A percentile compares a stretch with the other conserved stretches of the same genome.
Evolutionary conservation across 2,888 invertebrate genomes (phyloP).

Genomic region (Latheticus oryzae): DNA sequence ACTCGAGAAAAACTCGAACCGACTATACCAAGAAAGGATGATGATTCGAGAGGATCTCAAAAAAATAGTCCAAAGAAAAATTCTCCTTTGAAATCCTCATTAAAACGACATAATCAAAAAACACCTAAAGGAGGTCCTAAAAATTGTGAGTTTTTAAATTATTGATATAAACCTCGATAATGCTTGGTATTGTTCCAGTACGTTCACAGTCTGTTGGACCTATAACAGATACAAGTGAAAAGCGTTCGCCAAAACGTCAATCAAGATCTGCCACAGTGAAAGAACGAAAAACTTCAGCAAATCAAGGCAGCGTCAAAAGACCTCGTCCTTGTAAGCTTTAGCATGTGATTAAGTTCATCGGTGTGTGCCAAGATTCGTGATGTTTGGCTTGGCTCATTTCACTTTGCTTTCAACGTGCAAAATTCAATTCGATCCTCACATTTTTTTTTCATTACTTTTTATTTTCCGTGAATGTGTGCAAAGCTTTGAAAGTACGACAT

Average conservation of each 20-base stretch:
- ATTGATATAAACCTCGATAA: no score
- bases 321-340: conserved; percentile 77
- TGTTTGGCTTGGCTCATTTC: conserved; percentile 54
- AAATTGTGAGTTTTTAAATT: conserved; percentile 65
- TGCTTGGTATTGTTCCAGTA: no score
- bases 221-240: conserved; percentile 69
- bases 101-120: conserved; percentile 67
- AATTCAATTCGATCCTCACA: conserved; percentile 43
- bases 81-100: conserved; percentile 71
- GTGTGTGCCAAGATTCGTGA: conserved; percentile 67
- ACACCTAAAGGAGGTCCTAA: conserved; percentile 69
- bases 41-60: conserved; percentile 67
- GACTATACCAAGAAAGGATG: conserved; percentile 71
- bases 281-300: conserved; percentile 74
- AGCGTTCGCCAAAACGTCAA: conserved; percentile 83
- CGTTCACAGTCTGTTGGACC: conserved; percentile 81
- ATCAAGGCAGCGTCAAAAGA: conserved; percentile 71
- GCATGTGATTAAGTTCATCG: conserved; percentile 50
- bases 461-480: conserved; percentile 50
- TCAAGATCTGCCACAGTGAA: conserved; percentile 75
- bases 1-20: conserved; percentile 80
- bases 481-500: conserved; percentile 26
- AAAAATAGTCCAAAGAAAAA: conserved; percentile 68
- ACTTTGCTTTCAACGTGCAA: conserved; percentile 49
- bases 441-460: conserved; percentile 38